Base-by-base conservation (phyloP, 2,797 vertebrate genomes). In the Spinibarbus caldwelli region DNA sequence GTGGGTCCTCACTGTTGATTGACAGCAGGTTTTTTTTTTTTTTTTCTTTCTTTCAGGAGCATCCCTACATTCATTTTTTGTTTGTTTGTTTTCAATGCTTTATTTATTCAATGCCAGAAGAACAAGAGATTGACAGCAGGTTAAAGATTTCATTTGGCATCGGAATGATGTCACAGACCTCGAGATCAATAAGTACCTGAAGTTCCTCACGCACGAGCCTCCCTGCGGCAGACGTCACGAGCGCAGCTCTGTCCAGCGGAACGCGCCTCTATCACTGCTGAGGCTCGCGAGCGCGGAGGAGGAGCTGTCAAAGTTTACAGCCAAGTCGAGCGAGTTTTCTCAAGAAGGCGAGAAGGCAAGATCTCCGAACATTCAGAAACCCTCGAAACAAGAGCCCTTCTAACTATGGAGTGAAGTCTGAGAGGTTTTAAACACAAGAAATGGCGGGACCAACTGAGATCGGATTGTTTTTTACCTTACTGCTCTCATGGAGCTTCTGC, bases 271-370 rank as follows among this genome's bases (percentile, higher is more conserved):
- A 80, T 78, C 82, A 86, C 89, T 90, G 85, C 31, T 57, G 88
- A 78, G 91, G 88, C 49, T 73, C 11, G 77, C 45, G 67, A 72
- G 52, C 38, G 86, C 87, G 91, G 89, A 94, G 94, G 94, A 94
- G 94, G 94, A 95, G 94, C 94, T 95, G 95, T 95, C 95, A 94
- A 90, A 95, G 92, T 94, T 88, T 93, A 89, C 82, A 91, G 34
- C 90, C 83, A 86, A 88, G 88, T 84, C 82, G 85, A 88, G 90
- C 76, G 86, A 90, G 78, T 81, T 87, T 11, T 57, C 67, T 43
- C 0, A 82, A 67, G 72, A 84, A 85, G 38, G 26, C 29, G 41
- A 73, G 26, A 29, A 38, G 3, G 26, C 52, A 66, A 71, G 41
- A 66, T 72, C 82, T 47, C 54, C 21, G 31, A 67, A 68, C 72